Evolutionary conservation across 2,113 vertebrate species (phyloP), one percentile per base, ranked within the genome.

Genomic region (Athene noctua): DNA sequence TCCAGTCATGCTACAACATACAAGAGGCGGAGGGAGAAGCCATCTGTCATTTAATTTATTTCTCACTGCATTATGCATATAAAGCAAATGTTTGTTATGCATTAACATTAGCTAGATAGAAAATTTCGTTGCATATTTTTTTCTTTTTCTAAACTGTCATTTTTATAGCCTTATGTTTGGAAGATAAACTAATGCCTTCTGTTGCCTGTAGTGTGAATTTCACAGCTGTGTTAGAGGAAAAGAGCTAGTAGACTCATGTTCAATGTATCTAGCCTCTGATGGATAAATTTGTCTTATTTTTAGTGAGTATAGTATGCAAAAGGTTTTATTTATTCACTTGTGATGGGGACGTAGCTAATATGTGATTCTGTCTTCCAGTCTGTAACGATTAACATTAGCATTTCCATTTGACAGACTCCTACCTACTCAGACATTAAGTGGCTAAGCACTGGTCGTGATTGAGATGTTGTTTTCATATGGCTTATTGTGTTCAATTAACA

Each of bases 31-130:
- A 75, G 40, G 36, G 70, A 78, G 66, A 91, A 89, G 61, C 94
- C 95, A 95, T 95, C 96, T 97, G 95, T 96, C 91, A 96, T 92
- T 90, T 92, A 94, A 95, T 96, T 95, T 97, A 93, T 96, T 95
- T 93, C 82, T 90, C 32, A 59, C 25, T 90, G 68, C 55, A 88
- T 91, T 94, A 92, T 95, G 90, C 59, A 83, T 94, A 87, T 74
- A 93, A 92, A 94, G 63, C 63, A 86, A 95, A 80, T 86, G 27
- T 52, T 95, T 55, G 62, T 77, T 96, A 65, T 90, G 61, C 74
- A 84, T 83, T 97, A 93, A 86, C 2, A 2, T 80, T 94, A 72
- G 47, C 71, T 46, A 85, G 67, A 91, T 57, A 92, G 79, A 89
- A 79, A 34, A 91, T 83, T 74, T 80, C 66, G 93, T 89, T 94